Evolutionary conservation across 1,140 invertebrate genomes (phyloP), one percentile per base, ranked within the genome.

Genomic region (Neodiprion virginianus): DNA sequence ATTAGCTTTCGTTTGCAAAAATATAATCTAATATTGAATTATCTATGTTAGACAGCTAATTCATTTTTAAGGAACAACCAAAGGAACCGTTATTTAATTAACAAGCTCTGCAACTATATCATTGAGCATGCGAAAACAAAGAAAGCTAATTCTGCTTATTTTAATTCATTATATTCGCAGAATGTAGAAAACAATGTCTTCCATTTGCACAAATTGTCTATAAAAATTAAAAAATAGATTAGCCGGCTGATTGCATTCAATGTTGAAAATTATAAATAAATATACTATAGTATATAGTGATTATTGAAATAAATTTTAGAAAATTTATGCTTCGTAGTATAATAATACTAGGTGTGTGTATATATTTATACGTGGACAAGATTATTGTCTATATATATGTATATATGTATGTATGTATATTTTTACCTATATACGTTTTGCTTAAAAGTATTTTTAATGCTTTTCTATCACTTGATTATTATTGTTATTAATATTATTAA

Each of bases 331-430:
- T 40, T 40, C 5, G 28, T 40, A 40, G 1, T 40, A 40, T 40
- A 40, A 40, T 53, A 71, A 69, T 69, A 79, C 49, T 47, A 72
- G 68, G 48, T 68, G 49, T 75, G 70, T 79, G 71, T 67, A 77
- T 77, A 48, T 47, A 40, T 78, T 69, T 61, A 77, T 80, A 68
- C 74, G 67, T 75, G 74, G 75, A 73, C 73, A 70, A 79, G 76
- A 76, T 82, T 83, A 83, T 83, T 83, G 82, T 83, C 82, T 80
- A 79, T 80, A 14, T 71, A 50, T 73, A 75, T 74, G 53, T 79
- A 69, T 78, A 14, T 71, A 50, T 73, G 74, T 74, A 61, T 79
- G 67, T 76, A 28, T 65, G n/a, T 66, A 48, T 71, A 21, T 17
- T 50, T 71, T 48, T 71, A 40, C 28, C 28, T 40, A 40, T 40